Percentiles rank a stretch among this genome's conserved stretches.
phyloP scores from a whole-genome alignment of 2,797 vertebrate genomes.

The Chelonia mydas region DNA sequence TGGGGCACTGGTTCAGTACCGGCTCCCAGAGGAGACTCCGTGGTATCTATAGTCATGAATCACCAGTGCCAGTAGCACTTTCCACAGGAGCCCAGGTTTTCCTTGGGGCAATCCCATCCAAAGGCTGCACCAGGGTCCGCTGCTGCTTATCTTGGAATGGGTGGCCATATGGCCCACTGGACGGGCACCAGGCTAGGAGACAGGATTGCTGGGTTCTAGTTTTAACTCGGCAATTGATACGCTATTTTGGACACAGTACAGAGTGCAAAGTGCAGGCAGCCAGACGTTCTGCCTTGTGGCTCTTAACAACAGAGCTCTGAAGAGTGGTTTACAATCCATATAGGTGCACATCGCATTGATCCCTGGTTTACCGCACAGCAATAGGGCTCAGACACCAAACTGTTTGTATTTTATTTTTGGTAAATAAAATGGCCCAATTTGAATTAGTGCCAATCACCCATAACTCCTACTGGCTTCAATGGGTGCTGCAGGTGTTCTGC shows the following conservation, averaged over 20 bases:
- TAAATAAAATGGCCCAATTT: no score
- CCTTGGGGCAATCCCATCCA: background rate
- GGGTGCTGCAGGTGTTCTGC: background rate
- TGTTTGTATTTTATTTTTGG: no score
- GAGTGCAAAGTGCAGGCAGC: fast-evolving
- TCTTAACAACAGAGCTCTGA: background rate
- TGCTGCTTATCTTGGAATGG: background rate
- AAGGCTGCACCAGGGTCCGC: no score
- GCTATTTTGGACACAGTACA: no score
- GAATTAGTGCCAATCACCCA: slow-evolving; percentile 18
- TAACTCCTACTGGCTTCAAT: background rate
- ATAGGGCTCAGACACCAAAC: background rate
- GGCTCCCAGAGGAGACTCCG: background rate
- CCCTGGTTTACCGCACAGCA: fast-evolving
- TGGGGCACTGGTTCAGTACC: background rate
- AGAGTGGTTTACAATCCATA: background rate
- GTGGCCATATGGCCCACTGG: fast-evolving
- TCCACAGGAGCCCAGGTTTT: background rate
- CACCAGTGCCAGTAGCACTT: fast-evolving
- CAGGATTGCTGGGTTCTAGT: background rate
- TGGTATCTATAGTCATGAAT: background rate
- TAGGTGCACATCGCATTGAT: background rate
- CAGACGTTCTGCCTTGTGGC: fast-evolving
- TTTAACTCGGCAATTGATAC: no score
- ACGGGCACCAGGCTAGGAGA: fast-evolving